Evolutionary conservation across 2,797 vertebrate genomes (phyloP).

Genomic region (Pangasius sanitwongsei): DNA sequence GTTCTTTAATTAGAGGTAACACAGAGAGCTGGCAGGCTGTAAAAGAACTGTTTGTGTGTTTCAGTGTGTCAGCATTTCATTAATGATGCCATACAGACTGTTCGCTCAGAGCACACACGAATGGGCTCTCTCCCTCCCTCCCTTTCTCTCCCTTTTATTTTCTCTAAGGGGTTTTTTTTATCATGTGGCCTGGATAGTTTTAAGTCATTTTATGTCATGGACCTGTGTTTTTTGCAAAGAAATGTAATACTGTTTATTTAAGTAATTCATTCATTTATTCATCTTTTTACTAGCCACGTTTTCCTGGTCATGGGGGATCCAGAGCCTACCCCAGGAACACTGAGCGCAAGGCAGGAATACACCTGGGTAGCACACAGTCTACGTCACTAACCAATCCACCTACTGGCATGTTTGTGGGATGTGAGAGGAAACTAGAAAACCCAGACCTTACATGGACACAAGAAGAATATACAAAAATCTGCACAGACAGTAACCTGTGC

Average conservation of each 20-base stretch:
- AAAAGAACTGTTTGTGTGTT: conserved; percentile 13
- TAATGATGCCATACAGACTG: conserved; percentile 2
- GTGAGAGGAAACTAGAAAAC: background rate
- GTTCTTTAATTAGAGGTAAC: conserved; percentile 20
- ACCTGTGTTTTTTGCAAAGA: background rate
- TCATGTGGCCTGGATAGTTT: background rate
- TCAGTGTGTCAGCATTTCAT: conserved; percentile 18
- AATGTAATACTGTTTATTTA: background rate
- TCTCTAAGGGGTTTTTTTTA: background rate
- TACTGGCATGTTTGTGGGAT: background rate
- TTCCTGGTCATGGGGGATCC: background rate
- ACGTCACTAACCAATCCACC: background rate
- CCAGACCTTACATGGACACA: background rate
- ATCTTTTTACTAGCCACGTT: background rate
- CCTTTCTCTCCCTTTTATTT: background rate
- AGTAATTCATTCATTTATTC: too few relatives aligned
- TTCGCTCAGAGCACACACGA: background rate
- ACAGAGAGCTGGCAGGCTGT: conserved; percentile 1
- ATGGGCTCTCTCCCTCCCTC: background rate
- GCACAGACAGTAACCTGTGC: background rate
- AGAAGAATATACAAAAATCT: background rate
- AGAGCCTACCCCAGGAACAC: background rate
- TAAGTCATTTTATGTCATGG: background rate
- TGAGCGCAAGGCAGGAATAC: background rate
- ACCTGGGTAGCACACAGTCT: background rate